phyloP scores from a whole-genome alignment of 1,140 invertebrate species.

The Drosophila orena region DNA sequence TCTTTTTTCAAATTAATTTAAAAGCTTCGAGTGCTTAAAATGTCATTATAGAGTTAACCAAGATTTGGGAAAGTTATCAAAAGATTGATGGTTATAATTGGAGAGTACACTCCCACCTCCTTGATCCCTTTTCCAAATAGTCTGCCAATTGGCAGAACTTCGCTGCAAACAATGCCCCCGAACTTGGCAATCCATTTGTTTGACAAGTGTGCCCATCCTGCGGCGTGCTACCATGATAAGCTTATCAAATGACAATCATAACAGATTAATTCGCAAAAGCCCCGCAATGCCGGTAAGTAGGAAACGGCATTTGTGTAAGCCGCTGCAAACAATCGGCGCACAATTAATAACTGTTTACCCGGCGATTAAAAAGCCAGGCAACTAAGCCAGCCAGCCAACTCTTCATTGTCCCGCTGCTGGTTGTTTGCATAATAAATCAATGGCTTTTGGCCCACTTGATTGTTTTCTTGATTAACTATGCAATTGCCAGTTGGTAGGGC shows the following conservation, averaged over 20 bases:
- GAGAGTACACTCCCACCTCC: neutral
- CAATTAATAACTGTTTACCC: constrained; percentile 81
- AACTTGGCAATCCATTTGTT: constrained; percentile 51
- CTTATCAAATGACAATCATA: constrained; percentile 78
- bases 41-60: too few species aligned
- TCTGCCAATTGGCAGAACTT: constrained; percentile 33
- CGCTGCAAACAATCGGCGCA: constrained; percentile 38
- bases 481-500: constrained; percentile 42
- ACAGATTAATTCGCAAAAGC: constrained; percentile 75
- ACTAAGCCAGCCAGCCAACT: constrained; percentile 42
- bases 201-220: constrained; percentile 34
- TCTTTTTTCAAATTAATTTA: neutral
- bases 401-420: neutral
- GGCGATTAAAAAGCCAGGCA: constrained; percentile 66
- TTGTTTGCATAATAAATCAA: constrained; percentile 80
- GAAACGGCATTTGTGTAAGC: constrained; percentile 61
- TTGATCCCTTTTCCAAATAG: constrained; percentile 18
- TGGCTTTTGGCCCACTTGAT: constrained; percentile 53
- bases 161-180: constrained; percentile 42
- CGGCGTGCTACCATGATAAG: neutral
- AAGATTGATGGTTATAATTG: constrained; percentile 7
- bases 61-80: too few species aligned
- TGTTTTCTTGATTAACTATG: constrained; percentile 72
- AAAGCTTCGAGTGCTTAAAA: too few species aligned
- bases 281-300: constrained; percentile 44